Base-by-base conservation (phyloP, 30 jellyfish, hydroid and myxozoan genomes). In the Hydractinia echinata region DNA sequence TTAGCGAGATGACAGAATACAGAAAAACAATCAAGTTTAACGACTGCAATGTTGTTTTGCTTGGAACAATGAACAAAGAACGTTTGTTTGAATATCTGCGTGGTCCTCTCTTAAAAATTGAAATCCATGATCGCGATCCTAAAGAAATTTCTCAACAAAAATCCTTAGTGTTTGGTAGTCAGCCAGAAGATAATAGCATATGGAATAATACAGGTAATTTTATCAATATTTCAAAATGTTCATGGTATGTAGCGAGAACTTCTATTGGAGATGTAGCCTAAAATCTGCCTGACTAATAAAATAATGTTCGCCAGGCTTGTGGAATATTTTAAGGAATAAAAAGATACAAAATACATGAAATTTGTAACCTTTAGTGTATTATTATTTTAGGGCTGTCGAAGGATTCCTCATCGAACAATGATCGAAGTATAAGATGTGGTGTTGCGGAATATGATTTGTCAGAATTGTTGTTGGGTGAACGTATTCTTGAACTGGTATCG, bases 71-170 rank as follows among this genome's bases (percentile, higher is more conserved):
- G 66, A 88, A 85, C 73, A 93, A 84, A 55, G 95, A 84, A 52
- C 76, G 61, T 67, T 86, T 93, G n/a, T 61, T 83, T 52, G 99
- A 93, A 64, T 93, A 81, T 73, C 74, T 93, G 60, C 89, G 87
- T 73, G 96, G 99, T 5, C 96, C 96, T 14, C 92, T 90, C 7
- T 76, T 93, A 44, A 84, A 81, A 50, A 88, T 93, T 64, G 99
- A 86, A 71, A 86, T 93, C 49, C 99, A 93, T 67, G 99, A 93
- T 67, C 61, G 99, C 66, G 99, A 93, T 67, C 70, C 86, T n/a
- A 79, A 81, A 39, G n/a, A 53, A 48, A 79, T 58, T 51, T 84
- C 16, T 76, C 81, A 80, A 68, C 58, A 72, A 60, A 79, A 13
- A 61, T 82, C 90, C 18, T 61, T 88, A 49, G 79, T 88, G 21